Base-by-base conservation (phyloP, 1,140 invertebrate genomes). In the Tetragnatha versicolor region DNA sequence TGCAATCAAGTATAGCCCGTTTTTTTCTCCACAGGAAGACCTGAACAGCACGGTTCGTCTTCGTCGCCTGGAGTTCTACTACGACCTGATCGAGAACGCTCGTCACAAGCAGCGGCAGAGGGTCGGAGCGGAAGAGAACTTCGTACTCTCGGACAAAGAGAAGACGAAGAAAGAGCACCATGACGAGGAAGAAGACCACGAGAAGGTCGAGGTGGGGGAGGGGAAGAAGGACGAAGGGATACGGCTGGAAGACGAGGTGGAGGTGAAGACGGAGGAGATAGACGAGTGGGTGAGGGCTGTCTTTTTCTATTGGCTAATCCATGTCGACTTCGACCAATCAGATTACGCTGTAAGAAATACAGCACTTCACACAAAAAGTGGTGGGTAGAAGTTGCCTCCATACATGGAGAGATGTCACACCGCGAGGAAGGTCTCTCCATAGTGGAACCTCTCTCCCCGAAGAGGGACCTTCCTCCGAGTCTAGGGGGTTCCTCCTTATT, bases 271-370 rank as follows among this genome's bases (percentile, higher is more conserved):
- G 5, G 35, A 55, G 25, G 33, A 70, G 12, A 55, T 70, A 35
- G 68, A 70, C 27, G 49, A 70, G 17, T 70, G 49, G 33, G 68
- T 70, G 55, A 53, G 25, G n/a, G n/a, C n/a, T n/a, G n/a, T n/a
- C n/a, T n/a, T n/a, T n/a, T n/a, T n/a, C n/a, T n/a, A n/a, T n/a
- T n/a, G n/a, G n/a, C n/a, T n/a, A n/a, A n/a, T n/a, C n/a, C n/a
- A n/a, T n/a, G n/a, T n/a, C n/a, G n/a, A n/a, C n/a, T n/a, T n/a
- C n/a, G n/a, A n/a, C n/a, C n/a, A n/a, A n/a, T n/a, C n/a, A n/a
- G n/a, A n/a, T n/a, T n/a, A n/a, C n/a, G n/a, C n/a, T n/a, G n/a
- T n/a, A n/a, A n/a, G n/a, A n/a, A n/a, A n/a, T n/a, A n/a, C n/a
- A n/a, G n/a, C n/a, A n/a, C n/a, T n/a, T n/a, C n/a, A n/a, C n/a